phyloP scores from a whole-genome alignment of 2,797 vertebrate genomes.

The Chaenodraco wilsoni region DNA sequence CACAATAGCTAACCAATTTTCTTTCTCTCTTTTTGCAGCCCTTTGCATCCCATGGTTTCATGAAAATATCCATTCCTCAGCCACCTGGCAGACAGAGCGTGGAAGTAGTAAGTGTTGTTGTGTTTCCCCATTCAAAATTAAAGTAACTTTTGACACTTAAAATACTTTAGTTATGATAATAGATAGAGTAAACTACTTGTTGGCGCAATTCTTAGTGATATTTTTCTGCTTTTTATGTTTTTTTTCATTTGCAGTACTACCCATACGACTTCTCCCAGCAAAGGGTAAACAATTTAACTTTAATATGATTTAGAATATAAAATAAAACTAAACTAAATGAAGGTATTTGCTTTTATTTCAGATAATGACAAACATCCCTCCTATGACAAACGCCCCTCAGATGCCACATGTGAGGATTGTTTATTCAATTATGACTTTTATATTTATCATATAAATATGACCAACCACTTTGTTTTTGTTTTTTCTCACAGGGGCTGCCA shows the following conservation, averaged over 20 bases:
- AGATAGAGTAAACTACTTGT: not conserved
- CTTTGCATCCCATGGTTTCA: slow-evolving; percentile 72
- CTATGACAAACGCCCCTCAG: slow-evolving; percentile 66
- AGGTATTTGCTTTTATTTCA: slow-evolving; percentile 55
- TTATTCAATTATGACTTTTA: not conserved
- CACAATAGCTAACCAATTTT: not conserved
- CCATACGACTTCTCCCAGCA: slow-evolving; percentile 81
- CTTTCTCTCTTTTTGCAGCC: slow-evolving; percentile 46
- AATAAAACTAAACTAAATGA: not conserved
- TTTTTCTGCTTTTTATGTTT: slow-evolving; percentile 32
- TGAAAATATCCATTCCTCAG: slow-evolving; percentile 85
- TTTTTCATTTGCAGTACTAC: slow-evolving; percentile 77
- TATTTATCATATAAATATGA: not conserved
- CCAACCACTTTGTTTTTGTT: not conserved
- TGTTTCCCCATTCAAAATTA: not conserved
- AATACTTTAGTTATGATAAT: slow-evolving; percentile 15
- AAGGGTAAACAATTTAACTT: slow-evolving; percentile 70
- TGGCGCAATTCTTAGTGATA: not conserved
- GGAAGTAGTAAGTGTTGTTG: slow-evolving; percentile 80
- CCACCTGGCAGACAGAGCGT: slow-evolving; percentile 83
- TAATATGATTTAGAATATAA: not conserved
- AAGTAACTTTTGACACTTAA: not conserved
- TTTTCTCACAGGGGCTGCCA: slow-evolving; percentile 69
- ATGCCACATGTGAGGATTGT: slow-evolving; percentile 64
- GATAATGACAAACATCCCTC: slow-evolving; percentile 73